Percentiles rank a stretch among this genome's conserved stretches.
phyloP scores from a whole-genome alignment of 2,113 vertebrate species.

The Boleophthalmus pectinirostris region DNA sequence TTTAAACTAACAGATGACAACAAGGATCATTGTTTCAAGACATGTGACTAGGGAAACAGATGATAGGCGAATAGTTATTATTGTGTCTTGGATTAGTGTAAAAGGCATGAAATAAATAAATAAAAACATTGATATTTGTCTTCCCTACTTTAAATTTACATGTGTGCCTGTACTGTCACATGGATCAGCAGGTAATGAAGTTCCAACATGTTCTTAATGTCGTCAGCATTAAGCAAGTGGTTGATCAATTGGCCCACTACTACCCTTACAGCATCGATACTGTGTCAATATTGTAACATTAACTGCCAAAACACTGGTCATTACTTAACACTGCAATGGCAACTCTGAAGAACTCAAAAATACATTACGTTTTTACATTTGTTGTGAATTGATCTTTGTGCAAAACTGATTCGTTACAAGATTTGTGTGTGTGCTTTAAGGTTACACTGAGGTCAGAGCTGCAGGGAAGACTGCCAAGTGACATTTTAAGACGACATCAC shows the following conservation, averaged over 20 bases:
- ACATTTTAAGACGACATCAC: slow-evolving; percentile 49
- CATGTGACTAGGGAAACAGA: background rate
- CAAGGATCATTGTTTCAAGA: background rate
- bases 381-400: background rate
- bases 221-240: slow-evolving; percentile 60
- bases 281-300: slow-evolving; percentile 49
- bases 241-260: slow-evolving; percentile 61
- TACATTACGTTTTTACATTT: background rate
- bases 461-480: slow-evolving; percentile 51
- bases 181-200: slow-evolving; percentile 22
- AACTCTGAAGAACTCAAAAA: background rate
- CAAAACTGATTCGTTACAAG: background rate
- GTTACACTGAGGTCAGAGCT: slow-evolving; percentile 55
- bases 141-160: background rate
- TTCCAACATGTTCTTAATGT: slow-evolving; percentile 54
- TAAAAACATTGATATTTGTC: background rate
- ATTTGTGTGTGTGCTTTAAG: slow-evolving; percentile 32
- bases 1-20: background rate
- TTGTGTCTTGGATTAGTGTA: background rate
- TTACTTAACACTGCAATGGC: slow-evolving; percentile 19
- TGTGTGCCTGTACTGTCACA: slow-evolving; percentile 3
- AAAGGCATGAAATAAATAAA: background rate
- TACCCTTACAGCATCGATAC: slow-evolving; percentile 58
- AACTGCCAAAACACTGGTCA: slow-evolving; percentile 37
- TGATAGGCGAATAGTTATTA: background rate